Evolutionary conservation across 2,797 vertebrate species (phyloP), one percentile per base, ranked within the genome.

Genomic region (Pseudomugil tenellus): DNA sequence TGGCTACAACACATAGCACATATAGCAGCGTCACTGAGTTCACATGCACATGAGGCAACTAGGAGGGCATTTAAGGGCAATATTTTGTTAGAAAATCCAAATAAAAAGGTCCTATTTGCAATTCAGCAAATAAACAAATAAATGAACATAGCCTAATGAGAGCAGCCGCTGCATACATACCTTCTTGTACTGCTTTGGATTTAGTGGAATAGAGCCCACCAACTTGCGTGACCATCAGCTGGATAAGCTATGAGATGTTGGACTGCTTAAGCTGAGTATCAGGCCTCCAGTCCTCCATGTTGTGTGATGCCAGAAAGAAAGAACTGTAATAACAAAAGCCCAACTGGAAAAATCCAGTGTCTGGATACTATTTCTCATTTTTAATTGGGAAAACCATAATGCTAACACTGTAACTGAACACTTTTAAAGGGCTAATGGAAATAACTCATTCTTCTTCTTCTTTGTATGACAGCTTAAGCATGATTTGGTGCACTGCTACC

Each of bases 1-100:
- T 63, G 23, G n/a, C 17, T 54, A 29, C 67, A 56, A 73, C 37
- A 55, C 35, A 41, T n/a, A 13, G 73, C 31, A 52, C 23, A 43
- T 19, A 52, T 2, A 26, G 49, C 7, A 28, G 25, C 28, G 14
- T 26, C 23, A 6, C 25, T 14, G 23, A 16, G 25, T 51, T 12
- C 23, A 25, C 23, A 13, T 25, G 48, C 48, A 51, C 6, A 13
- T 26, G n/a, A 25, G n/a, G 46, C 23, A 51, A 11, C 5, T 2
- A 26, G 48, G 4, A 25, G 12, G 11, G 11, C 23, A 13, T 51
- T 51, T 51, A 25, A 26, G 23, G 23, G 11, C 23, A 23, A 51
- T 14, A 26, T 51, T 14, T 26, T 13, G 12, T 51, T 3, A 23
- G 6, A 52, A 16, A 26, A 26, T 26, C 1, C 12, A 1, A 26